These are phyloP conservation scores for Cyanoramphus novaezelandiae DNA, from an alignment of 2,113 vertebrate genomes.

Conservation along the genomic window DNA sequence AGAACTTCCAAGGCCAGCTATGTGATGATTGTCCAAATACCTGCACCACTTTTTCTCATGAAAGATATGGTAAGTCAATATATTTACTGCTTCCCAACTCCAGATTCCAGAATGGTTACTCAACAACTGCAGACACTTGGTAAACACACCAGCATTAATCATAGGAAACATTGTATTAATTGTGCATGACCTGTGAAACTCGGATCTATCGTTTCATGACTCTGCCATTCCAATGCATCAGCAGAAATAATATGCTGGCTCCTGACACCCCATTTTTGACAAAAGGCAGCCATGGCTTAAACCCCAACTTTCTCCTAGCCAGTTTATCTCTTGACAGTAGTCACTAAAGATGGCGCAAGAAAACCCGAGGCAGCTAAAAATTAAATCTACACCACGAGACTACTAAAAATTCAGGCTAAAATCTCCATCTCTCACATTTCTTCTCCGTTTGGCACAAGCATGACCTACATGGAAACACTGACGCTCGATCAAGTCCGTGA, in stretches of 20 bases:
- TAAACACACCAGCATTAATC: not conserved
- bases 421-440: not conserved
- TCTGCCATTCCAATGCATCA: not conserved
- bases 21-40: accelerated
- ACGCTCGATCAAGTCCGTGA: accelerated
- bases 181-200: not conserved
- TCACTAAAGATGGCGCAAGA: not conserved
- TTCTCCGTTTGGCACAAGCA: accelerated
- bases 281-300: not conserved
- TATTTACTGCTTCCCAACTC: not conserved
- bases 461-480: not conserved
- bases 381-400: not conserved
- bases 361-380: not conserved
- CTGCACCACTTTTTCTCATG: not conserved
- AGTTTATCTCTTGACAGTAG: accelerated
- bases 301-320: not conserved
- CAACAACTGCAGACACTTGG: not conserved
- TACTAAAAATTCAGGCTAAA: not conserved
- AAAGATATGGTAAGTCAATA: not conserved
- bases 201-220: not conserved
- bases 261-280: not conserved
- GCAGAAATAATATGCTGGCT: not conserved
- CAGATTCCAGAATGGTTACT: not conserved
- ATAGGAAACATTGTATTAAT: not conserved
- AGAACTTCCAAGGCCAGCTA: not conserved